Conservation (phyloP, 2,113 vertebrate genomes). For the Phocoena sinus region DNA sequence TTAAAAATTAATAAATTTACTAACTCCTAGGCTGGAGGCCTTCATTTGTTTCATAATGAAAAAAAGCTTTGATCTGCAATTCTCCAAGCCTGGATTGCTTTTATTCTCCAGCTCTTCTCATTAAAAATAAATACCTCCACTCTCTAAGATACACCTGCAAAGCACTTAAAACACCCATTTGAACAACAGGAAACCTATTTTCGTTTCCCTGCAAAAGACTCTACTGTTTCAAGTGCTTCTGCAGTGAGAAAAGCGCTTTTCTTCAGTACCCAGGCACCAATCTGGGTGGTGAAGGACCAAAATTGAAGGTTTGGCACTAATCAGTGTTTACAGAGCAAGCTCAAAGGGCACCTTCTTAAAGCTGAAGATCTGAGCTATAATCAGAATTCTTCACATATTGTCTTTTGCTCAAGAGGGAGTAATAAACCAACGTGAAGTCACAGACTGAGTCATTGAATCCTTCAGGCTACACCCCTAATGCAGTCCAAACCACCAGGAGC, state of each 20-base stretch:
- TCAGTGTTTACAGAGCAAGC: constrained; percentile 57
- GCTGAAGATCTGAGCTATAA: constrained; percentile 41
- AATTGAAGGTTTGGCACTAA: constrained; percentile 44
- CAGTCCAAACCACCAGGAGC: background rate
- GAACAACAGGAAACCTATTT: constrained; percentile 73
- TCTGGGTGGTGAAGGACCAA: constrained; percentile 25
- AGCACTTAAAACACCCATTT: constrained; percentile 72
- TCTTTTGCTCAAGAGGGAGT: constrained; percentile 24
- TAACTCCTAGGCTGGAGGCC: constrained; percentile 74
- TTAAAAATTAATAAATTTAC: constrained; percentile 85
- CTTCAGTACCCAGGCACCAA: background rate
- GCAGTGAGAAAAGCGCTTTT: constrained; percentile 10
- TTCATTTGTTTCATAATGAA: constrained; percentile 83
- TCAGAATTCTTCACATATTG: constrained; percentile 38
- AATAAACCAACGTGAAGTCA: constrained; percentile 13
- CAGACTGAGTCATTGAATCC: constrained; percentile 21
- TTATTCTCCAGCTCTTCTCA: constrained; percentile 81
- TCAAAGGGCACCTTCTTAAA: constrained; percentile 52
- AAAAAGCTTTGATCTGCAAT: constrained; percentile 81
- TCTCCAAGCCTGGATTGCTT: constrained; percentile 79
- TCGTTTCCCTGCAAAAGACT: constrained; percentile 52
- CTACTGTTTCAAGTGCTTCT: constrained; percentile 50
- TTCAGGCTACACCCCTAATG: background rate
- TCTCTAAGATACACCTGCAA: constrained; percentile 78
- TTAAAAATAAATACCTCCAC: constrained; percentile 82